A percentile compares a stretch with the other conserved stretches of the same genome.
Conservation (phyloP, 2,113 vertebrate species). For the Leuciscus idus region DNA sequence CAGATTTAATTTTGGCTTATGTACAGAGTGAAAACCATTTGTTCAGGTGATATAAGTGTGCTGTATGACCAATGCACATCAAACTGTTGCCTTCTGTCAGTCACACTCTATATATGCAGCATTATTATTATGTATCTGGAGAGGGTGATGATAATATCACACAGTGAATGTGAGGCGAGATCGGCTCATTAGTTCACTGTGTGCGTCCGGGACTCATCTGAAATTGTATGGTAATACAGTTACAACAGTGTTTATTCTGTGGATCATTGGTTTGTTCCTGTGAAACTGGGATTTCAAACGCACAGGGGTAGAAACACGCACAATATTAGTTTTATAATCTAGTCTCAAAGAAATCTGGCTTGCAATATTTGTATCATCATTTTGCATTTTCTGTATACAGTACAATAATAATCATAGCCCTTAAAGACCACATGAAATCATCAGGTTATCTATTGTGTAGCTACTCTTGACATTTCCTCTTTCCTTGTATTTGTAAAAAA, state of each 20-base stretch:
- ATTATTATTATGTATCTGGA: slow-evolving; percentile 34
- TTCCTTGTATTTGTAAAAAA: background rate
- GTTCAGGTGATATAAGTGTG: background rate
- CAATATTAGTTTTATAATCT: background rate
- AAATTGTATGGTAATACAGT: background rate
- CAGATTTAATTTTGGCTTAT: too few species aligned
- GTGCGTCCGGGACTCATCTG: slow-evolving; percentile 24
- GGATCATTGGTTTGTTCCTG: background rate
- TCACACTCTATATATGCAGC: background rate
- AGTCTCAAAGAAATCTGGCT: background rate
- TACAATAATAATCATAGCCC: background rate
- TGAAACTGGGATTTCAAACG: background rate
- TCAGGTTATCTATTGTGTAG: background rate
- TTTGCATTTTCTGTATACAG: background rate
- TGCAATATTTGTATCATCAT: slow-evolving; percentile 1
- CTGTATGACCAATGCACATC: background rate
- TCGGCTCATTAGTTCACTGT: slow-evolving; percentile 38
- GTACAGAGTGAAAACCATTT: background rate
- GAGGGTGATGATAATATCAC: slow-evolving; percentile 16
- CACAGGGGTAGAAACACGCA: background rate
- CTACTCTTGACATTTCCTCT: too few species aligned
- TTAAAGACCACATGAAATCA: background rate
- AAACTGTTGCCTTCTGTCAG: slow-evolving; percentile 21
- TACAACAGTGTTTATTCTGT: slow-evolving; percentile 14
- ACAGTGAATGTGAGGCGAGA: slow-evolving; percentile 9